Percentiles rank a stretch among this genome's conserved stretches.
phyloP scores from a whole-genome alignment of 2,888 invertebrate species.

The Tipula unca region DNA sequence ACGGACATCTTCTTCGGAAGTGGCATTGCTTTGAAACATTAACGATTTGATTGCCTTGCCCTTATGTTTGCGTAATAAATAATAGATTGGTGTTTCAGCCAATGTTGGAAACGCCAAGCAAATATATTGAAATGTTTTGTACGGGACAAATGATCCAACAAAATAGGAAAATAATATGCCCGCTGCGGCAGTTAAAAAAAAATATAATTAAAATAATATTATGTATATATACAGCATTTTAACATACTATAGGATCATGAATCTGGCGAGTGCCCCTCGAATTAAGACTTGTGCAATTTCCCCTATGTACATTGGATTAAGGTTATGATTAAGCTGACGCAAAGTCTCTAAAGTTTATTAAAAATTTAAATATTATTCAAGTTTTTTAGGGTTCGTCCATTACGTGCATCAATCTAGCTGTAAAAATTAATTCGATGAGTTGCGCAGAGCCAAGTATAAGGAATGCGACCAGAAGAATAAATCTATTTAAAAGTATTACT shows the following conservation, averaged over 20 bases:
- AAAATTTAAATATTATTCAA: too few relatives aligned
- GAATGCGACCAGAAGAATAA: neutral
- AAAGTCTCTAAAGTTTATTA: too few relatives aligned
- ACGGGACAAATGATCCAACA: neutral
- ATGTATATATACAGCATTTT: too few relatives aligned
- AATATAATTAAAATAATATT: too few relatives aligned
- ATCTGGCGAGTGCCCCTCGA: neutral
- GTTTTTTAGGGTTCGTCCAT: too few relatives aligned
- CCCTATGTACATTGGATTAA: neutral
- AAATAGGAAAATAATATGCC: neutral
- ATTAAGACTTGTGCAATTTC: neutral
- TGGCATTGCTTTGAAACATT: neutral
- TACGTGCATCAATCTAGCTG: conserved; percentile 34
- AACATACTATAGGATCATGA: neutral
- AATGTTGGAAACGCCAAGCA: neutral
- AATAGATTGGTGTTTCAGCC: neutral
- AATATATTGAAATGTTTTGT: neutral
- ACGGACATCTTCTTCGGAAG: neutral
- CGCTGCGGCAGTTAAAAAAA: neutral
- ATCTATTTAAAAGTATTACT: neutral
- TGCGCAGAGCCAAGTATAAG: neutral
- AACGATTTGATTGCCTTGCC: neutral
- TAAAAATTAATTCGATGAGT: conserved; percentile 28
- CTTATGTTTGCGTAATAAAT: neutral
- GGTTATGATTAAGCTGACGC: neutral